Percentiles rank a stretch among this genome's conserved stretches.
phyloP scores from a whole-genome alignment of 2,888 invertebrate species.

The Hypolimnas misippus region DNA sequence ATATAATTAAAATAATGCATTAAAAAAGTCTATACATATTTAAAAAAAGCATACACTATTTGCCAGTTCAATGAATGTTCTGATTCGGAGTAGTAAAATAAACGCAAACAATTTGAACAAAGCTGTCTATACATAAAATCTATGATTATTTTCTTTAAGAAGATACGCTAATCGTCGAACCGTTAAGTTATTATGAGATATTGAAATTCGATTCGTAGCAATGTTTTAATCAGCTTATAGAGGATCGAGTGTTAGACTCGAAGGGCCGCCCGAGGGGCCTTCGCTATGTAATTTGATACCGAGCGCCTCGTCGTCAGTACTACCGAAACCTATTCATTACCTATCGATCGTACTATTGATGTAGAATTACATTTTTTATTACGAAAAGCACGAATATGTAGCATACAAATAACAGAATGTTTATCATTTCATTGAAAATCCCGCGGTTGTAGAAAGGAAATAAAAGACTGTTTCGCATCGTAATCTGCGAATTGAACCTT shows the following conservation, averaged over 20 bases:
- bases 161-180: neutral
- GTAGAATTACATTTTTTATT: neutral
- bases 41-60: too few relatives aligned
- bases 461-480: constrained; percentile 38
- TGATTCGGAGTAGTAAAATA: too few relatives aligned
- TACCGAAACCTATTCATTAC: constrained; percentile 65
- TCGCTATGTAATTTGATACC: constrained; percentile 65
- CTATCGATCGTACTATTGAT: constrained; percentile 19
- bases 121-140: too few relatives aligned
- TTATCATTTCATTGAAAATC: constrained; percentile 19
- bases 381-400: constrained; percentile 10
- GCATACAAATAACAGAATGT: constrained; percentile 13
- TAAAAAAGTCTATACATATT: too few relatives aligned
- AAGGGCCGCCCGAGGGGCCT: constrained; percentile 50
- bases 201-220: constrained; percentile 52
- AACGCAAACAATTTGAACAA: too few relatives aligned
- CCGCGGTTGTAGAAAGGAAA: constrained; percentile 17
- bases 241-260: constrained; percentile 46
- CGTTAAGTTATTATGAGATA: constrained; percentile 27
- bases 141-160: neutral
- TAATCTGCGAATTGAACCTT: constrained; percentile 45
- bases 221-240: constrained; percentile 61
- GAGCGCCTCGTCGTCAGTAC: constrained; percentile 59
- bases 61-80: too few relatives aligned
- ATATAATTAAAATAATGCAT: too few relatives aligned